Base-by-base conservation (phyloP, 2,888 invertebrate species). In the Sphecodes monilicornis region DNA sequence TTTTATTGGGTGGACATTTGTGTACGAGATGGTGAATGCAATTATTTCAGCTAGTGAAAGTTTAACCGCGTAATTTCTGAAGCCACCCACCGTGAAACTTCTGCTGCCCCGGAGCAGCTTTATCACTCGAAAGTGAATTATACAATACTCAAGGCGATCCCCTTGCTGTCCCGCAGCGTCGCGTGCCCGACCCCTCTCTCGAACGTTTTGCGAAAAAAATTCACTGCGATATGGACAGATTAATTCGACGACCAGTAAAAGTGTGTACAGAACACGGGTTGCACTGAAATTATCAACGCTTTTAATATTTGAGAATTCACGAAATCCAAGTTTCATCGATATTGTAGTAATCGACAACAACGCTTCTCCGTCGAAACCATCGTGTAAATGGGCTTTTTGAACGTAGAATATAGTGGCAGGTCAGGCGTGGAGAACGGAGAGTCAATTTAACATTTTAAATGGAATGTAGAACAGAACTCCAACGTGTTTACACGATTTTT, bases 201-300 rank as follows among this genome's bases (percentile, higher is more conserved):
- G 82, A 85, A 85, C 78, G 80, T 85, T 8, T 18, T 18, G 43
- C 16, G 68, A 11, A 69, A 82, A 84, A 87, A 85, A 79, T 70
- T 85, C 70, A 29, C 22, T 13, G 13, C 81, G 84, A 90, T 4
- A 2, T 4, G 10, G 8, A 57, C 57, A 13, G 57, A 57, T 90
- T 90, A 90, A 91, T 91, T 88, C 84, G 89, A 90, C 86, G 85
- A 88, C 89, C 89, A 89, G 91, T 93, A 92, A 93, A 93, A 93
- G 93, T 92, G 91, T 90, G 5, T 1, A 13, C 90, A 82, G 91
- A 89, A 91, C 92, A 92, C 93, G 22, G 90, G 16, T 11, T n/a
- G 3, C 26, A 26, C 26, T 57, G 26, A 13, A 57, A 57, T 57
- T 57, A 4, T 26, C 57, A 26, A n/a, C 26, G n/a, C 11, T 26